phyloP scores from a whole-genome alignment of 1,140 invertebrate species.

The Fopius arisanus region DNA sequence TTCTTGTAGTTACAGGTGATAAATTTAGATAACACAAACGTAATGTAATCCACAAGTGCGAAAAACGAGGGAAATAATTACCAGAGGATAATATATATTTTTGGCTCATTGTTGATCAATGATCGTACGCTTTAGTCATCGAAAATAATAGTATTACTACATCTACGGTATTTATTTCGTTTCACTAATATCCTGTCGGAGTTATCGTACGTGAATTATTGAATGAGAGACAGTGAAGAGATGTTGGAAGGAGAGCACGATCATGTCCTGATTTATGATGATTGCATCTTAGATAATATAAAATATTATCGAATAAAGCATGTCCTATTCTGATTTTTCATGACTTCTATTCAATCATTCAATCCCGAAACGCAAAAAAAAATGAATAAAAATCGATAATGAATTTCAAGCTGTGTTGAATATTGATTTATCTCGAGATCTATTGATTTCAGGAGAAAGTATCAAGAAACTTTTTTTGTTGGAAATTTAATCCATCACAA shows the following conservation, averaged over 20 bases:
- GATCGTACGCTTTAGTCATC: conserved; percentile 47
- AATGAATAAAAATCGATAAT: too few species aligned
- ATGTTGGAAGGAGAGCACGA: conserved; percentile 21
- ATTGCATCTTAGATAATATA: conserved; percentile 46
- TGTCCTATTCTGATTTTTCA: conserved; percentile 37
- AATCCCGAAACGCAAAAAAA: too few species aligned
- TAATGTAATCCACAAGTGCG: neutral
- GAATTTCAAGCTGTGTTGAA: too few species aligned
- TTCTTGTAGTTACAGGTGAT: neutral
- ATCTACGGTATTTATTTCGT: conserved; percentile 42
- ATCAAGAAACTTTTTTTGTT: too few species aligned
- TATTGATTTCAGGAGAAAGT: too few species aligned
- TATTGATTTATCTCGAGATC: too few species aligned
- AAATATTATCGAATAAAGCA: conserved; percentile 49
- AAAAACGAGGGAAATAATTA: conserved; percentile 4
- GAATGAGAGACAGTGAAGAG: conserved; percentile 17
- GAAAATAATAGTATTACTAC: conserved; percentile 38
- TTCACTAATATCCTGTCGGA: conserved; percentile 33
- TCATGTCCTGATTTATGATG: conserved; percentile 29
- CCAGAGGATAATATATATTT: conserved; percentile 46
- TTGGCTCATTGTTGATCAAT: conserved; percentile 61
- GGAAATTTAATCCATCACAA: too few species aligned
- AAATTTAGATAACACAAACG: neutral
- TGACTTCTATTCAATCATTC: too few species aligned
- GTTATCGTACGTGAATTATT: conserved; percentile 31